These are phyloP conservation scores for Cabera pusaria DNA, from an alignment of 2,888 invertebrate genomes.

Conservation along the genomic window DNA sequence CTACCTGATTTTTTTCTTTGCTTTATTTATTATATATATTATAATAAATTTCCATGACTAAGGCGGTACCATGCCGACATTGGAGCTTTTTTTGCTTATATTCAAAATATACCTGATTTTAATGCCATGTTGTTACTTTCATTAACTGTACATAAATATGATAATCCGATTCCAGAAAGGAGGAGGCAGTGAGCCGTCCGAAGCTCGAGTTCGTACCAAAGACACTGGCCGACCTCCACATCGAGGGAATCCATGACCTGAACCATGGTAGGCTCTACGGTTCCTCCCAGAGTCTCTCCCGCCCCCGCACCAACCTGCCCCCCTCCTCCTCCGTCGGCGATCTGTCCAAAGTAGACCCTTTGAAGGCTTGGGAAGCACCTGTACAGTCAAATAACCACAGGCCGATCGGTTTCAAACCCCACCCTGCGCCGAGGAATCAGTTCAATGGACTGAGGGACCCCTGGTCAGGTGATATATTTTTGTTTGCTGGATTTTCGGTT, in stretches of 20 bases:
- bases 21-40: too few relatives aligned
- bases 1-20: too few relatives aligned
- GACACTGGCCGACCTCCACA: constrained; percentile 93
- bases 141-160: too few relatives aligned
- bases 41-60: too few relatives aligned
- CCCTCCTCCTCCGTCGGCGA: constrained; percentile 69
- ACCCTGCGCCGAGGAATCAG: constrained; percentile 66
- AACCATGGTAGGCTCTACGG: constrained; percentile 85
- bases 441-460: constrained; percentile 79
- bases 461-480: constrained; percentile 84
- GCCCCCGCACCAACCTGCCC: constrained; percentile 59
- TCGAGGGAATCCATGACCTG: constrained; percentile 89
- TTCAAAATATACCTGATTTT: too few relatives aligned
- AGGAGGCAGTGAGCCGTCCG: constrained; percentile 94
- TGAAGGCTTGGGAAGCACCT: constrained; percentile 69
- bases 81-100: too few relatives aligned
- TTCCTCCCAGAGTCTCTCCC: constrained; percentile 75
- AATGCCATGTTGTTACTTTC: too few relatives aligned
- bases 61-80: too few relatives aligned
- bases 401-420: constrained; percentile 53
- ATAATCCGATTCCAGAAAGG: constrained; percentile 86
- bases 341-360: constrained; percentile 61
- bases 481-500: constrained; percentile 68
- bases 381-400: constrained; percentile 14
- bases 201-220: constrained; percentile 96